Percentiles rank a stretch among this genome's conserved stretches.
Conservation (phyloP, 1,140 invertebrate species). For the Thaumetopoea pityocampa region DNA sequence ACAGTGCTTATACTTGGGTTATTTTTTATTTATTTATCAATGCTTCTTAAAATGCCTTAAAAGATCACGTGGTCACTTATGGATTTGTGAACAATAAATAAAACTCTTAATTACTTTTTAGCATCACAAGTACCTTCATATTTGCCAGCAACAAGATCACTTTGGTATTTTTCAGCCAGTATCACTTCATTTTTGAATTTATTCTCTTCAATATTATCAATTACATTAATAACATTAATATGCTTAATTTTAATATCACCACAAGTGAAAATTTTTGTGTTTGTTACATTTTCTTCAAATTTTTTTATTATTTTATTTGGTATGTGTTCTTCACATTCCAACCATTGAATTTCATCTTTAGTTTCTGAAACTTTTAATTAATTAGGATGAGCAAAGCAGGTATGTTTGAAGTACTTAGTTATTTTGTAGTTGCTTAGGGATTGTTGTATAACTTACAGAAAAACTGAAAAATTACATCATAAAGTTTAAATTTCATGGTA, state of each 20-base stretch:
- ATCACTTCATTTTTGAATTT: constrained; percentile 54
- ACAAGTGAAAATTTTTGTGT: constrained; percentile 63
- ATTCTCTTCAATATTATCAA: constrained; percentile 43
- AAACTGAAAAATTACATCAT: constrained; percentile 2
- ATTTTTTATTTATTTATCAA: too few relatives aligned
- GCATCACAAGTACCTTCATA: constrained; percentile 80
- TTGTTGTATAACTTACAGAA: constrained; percentile 18
- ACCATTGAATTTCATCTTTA: constrained; percentile 40
- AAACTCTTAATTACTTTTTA: constrained; percentile 12
- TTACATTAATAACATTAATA: constrained; percentile 54
- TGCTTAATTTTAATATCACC: constrained; percentile 71
- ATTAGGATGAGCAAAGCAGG: too few relatives aligned
- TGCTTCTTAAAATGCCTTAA: too few relatives aligned
- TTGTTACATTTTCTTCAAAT: constrained; percentile 42
- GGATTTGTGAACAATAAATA: too few relatives aligned
- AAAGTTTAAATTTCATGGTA: background rate
- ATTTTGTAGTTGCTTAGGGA: too few relatives aligned
- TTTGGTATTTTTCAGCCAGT: constrained; percentile 80
- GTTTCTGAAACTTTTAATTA: too few relatives aligned
- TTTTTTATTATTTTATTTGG: constrained; percentile 42
- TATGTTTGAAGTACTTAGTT: too few relatives aligned
- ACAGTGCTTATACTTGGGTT: too few relatives aligned
- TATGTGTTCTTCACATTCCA: constrained; percentile 54
- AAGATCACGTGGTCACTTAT: too few relatives aligned
- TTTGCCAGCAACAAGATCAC: constrained; percentile 82